Evolutionary conservation across 2,888 invertebrate species (phyloP).

Genomic region (Scaptomyza reducta): DNA sequence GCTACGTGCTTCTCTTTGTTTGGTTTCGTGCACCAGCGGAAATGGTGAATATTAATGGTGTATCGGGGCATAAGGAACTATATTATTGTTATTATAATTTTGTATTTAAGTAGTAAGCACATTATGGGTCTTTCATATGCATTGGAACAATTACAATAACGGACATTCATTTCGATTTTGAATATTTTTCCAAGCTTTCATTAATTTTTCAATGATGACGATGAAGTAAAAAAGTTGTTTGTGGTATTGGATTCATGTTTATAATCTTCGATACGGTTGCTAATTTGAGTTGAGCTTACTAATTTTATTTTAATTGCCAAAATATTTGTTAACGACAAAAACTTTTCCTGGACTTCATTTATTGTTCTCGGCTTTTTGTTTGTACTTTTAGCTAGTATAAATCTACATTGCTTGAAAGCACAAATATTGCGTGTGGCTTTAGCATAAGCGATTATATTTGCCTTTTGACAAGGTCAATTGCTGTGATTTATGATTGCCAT

Average conservation of each 20-base stretch:
- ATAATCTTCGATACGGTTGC: neutral
- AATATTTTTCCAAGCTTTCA: too few relatives aligned
- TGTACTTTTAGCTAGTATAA: neutral
- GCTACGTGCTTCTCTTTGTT: neutral
- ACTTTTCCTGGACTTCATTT: neutral
- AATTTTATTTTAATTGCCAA: slow-evolving; percentile 37
- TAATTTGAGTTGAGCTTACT: slow-evolving; percentile 7
- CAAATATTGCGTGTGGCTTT: slow-evolving; percentile 59
- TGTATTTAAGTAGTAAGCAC: neutral
- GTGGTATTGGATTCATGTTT: neutral
- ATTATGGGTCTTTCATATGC: neutral
- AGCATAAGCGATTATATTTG: slow-evolving; percentile 56
- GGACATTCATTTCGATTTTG: too few relatives aligned
- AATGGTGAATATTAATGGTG: neutral
- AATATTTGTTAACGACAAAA: slow-evolving; percentile 1
- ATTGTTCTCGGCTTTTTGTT: neutral
- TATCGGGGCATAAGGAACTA: neutral
- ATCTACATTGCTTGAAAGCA: slow-evolving; percentile 8
- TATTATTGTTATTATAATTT: neutral
- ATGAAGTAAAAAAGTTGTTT: too few relatives aligned
- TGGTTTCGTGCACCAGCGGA: neutral
- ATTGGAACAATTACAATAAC: too few relatives aligned
- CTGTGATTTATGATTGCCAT: slow-evolving; percentile 64
- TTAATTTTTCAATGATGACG: too few relatives aligned
- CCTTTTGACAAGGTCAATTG: slow-evolving; percentile 64